Percentiles rank a stretch among this genome's conserved stretches.
phyloP scores from a whole-genome alignment of 2,797 vertebrate genomes.

The Prunella strophiata region DNA sequence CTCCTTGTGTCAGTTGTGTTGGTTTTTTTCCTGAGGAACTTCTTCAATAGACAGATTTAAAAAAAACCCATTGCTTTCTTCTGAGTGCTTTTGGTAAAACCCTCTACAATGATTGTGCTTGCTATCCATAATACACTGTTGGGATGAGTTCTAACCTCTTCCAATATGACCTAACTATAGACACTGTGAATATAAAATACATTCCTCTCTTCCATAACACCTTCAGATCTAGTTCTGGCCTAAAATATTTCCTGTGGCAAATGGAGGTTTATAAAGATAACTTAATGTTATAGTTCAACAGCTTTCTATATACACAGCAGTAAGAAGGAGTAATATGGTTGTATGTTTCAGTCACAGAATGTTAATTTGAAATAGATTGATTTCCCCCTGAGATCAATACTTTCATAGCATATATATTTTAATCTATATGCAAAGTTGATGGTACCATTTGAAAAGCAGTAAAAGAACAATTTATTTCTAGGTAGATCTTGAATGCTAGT shows the following conservation, averaged over 20 bases:
- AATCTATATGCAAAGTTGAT: constrained; percentile 50
- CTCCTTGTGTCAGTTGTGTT: neutral
- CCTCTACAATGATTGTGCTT: neutral
- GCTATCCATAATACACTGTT: neutral
- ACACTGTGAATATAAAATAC: neutral
- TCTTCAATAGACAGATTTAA: neutral
- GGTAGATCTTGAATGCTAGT: neutral
- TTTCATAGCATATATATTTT: neutral
- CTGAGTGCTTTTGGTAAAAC: neutral
- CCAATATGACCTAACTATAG: neutral
- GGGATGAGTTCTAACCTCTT: neutral
- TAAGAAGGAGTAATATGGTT: neutral
- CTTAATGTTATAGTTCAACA: neutral
- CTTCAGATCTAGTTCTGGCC: neutral
- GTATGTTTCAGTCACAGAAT: neutral
- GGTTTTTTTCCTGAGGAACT: neutral
- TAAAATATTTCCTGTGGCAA: neutral
- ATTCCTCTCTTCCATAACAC: neutral
- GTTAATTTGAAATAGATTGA: constrained; percentile 15
- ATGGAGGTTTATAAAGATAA: neutral
- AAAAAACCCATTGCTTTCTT: neutral
- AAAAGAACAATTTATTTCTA: neutral
- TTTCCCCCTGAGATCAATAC: constrained; percentile 10
- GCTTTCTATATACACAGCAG: neutral
- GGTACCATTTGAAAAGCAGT: constrained; percentile 13